phyloP scores from a whole-genome alignment of 2,888 invertebrate genomes.

The Zele albiditarsus region DNA sequence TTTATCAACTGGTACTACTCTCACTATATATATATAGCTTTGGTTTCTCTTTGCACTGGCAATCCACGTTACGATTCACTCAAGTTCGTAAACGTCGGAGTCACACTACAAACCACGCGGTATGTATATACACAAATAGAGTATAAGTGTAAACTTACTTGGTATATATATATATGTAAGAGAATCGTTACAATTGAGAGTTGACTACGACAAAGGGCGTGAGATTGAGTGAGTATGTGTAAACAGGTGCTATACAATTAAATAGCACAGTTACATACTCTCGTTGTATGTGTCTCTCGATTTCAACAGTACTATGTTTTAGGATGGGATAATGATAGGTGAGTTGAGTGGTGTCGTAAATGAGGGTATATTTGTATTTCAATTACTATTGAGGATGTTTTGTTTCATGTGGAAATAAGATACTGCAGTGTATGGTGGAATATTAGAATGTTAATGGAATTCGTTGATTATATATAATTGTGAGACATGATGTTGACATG shows the following conservation, averaged over 20 bases:
- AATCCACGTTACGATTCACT: background rate
- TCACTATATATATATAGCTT: background rate
- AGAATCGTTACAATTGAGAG: background rate
- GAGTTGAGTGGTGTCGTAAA: constrained; percentile 1
- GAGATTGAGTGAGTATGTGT: constrained; percentile 21
- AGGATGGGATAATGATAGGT: constrained; percentile 33
- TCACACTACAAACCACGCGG: background rate
- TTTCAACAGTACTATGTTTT: constrained; percentile 14
- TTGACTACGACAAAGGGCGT: background rate
- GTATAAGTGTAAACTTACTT: background rate
- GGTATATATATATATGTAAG: background rate
- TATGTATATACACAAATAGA: background rate
- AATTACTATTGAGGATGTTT: background rate
- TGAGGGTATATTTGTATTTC: background rate
- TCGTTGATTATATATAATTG: no score
- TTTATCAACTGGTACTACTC: constrained; percentile 24
- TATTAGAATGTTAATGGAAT: background rate
- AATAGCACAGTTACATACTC: constrained; percentile 23
- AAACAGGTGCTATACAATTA: constrained; percentile 41
- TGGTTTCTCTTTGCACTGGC: background rate
- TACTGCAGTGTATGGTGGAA: background rate
- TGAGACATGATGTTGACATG: no score
- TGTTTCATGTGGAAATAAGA: background rate
- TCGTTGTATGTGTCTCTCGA: constrained; percentile 26
- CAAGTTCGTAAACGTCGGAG: background rate